Evolutionary conservation across 2,888 invertebrate genomes (phyloP).

Genomic region (Drosophila meridiana): DNA sequence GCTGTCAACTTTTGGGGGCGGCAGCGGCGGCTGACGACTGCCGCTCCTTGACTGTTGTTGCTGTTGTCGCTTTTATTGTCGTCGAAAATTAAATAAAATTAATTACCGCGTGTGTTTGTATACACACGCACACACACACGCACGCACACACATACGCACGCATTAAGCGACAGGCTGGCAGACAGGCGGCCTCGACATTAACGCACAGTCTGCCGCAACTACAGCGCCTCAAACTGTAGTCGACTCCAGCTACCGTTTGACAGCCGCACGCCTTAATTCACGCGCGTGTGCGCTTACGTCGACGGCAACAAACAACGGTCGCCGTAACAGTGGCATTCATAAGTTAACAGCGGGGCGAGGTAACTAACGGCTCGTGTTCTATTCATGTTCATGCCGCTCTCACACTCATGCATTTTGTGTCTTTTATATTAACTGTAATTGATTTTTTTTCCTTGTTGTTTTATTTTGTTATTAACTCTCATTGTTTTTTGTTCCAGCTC

Average conservation of each 20-base stretch:
- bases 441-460: slow-evolving; percentile 7
- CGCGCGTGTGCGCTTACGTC: slow-evolving; percentile 64
- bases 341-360: not conserved
- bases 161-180: slow-evolving; percentile 5
- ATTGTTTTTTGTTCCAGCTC: not conserved
- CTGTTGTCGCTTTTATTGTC: slow-evolving; percentile 73
- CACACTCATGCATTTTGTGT: not conserved
- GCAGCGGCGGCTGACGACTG: slow-evolving; percentile 17
- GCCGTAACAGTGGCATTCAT: slow-evolving; percentile 36
- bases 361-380: not conserved
- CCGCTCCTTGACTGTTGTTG: slow-evolving; percentile 50
- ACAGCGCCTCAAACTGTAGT: slow-evolving; percentile 13
- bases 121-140: slow-evolving; percentile 20
- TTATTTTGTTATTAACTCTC: slow-evolving; percentile 1
- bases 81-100: slow-evolving; percentile 80
- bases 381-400: not conserved
- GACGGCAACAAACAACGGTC: slow-evolving; percentile 32
- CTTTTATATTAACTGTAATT: slow-evolving; percentile 5
- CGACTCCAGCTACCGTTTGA: slow-evolving; percentile 23
- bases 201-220: slow-evolving; percentile 19
- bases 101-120: slow-evolving; percentile 72
- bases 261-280: slow-evolving; percentile 59
- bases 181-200: slow-evolving; percentile 30
- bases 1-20: slow-evolving; percentile 30
- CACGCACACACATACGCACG: not conserved